Conservation (phyloP, 2,113 vertebrate genomes). For the Paracanthobrama guichenoti region DNA sequence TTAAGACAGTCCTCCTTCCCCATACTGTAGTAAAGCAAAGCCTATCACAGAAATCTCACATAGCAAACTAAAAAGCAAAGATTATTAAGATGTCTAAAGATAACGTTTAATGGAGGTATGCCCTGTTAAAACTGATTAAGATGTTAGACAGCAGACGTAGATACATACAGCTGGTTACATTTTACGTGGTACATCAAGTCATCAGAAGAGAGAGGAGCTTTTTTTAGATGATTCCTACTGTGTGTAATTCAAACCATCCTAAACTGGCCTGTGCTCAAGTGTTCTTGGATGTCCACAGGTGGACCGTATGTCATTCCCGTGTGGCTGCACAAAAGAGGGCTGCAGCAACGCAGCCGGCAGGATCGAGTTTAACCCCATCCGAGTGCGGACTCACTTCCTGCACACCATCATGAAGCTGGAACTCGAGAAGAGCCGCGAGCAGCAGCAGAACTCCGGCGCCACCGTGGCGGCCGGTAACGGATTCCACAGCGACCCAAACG, state of each 20-base stretch:
- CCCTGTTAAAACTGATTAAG: slow-evolving; percentile 24
- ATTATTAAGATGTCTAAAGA: slow-evolving; percentile 36
- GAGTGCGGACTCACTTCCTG: slow-evolving; percentile 98
- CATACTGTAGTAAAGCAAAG: not conserved
- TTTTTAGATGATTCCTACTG: not conserved
- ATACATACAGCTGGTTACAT: slow-evolving; percentile 19
- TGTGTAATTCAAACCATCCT: not conserved
- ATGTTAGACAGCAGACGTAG: slow-evolving; percentile 10
- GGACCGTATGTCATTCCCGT: slow-evolving; percentile 99
- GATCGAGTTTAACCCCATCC: slow-evolving; percentile 98
- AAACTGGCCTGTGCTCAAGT: not conserved
- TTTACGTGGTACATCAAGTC: not conserved
- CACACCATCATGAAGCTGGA: slow-evolving; percentile 99
- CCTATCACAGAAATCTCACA: not conserved
- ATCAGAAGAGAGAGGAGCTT: not conserved
- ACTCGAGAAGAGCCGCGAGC: slow-evolving; percentile 94
- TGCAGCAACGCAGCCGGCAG: slow-evolving; percentile 96
- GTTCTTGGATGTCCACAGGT: slow-evolving; percentile 77
- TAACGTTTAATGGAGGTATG: slow-evolving; percentile 28
- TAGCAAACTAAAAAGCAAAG: slow-evolving; percentile 34
- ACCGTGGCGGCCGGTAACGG: slow-evolving; percentile 78
- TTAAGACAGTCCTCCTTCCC: not conserved
- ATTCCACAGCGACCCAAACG: slow-evolving; percentile 81
- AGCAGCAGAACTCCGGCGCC: slow-evolving; percentile 71
- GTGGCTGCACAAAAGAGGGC: slow-evolving; percentile 96